Percentiles rank a stretch among this genome's conserved stretches.
Evolutionary conservation across 2,113 vertebrate genomes (phyloP).

Genomic region (Cygnus buccinator): DNA sequence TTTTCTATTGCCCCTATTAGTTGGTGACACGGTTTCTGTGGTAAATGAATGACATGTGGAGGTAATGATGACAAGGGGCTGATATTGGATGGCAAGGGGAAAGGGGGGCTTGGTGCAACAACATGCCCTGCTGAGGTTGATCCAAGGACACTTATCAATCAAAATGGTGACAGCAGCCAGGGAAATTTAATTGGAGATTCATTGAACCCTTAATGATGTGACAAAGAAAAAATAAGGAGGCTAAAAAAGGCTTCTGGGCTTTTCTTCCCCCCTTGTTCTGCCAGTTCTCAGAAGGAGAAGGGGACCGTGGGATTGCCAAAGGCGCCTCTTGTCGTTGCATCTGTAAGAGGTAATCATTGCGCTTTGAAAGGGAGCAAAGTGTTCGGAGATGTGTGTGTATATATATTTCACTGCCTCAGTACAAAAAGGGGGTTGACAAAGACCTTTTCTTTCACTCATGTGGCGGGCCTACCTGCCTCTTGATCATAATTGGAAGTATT

Average conservation of each 20-base stretch:
- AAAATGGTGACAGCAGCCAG: slow-evolving; percentile 75
- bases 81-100: slow-evolving; percentile 76
- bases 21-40: slow-evolving; percentile 61
- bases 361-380: slow-evolving; percentile 39
- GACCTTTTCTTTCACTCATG: not conserved
- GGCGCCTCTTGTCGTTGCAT: slow-evolving; percentile 57
- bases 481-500: not conserved
- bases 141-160: slow-evolving; percentile 88
- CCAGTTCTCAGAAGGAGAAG: slow-evolving; percentile 54
- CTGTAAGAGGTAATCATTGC: slow-evolving; percentile 42
- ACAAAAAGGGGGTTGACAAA: not conserved
- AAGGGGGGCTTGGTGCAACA: slow-evolving; percentile 54
- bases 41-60: slow-evolving; percentile 76
- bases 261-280: slow-evolving; percentile 65
- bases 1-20: slow-evolving; percentile 65
- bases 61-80: slow-evolving; percentile 72
- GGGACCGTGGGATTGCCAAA: slow-evolving; percentile 53
- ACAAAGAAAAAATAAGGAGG: slow-evolving; percentile 81
- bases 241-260: slow-evolving; percentile 69
- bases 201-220: slow-evolving; percentile 85
- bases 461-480: not conserved
- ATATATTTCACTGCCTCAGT: not conserved
- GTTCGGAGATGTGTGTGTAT: not conserved
- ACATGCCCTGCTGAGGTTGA: slow-evolving; percentile 76
- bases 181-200: slow-evolving; percentile 84